These are phyloP conservation scores for Chrysodeixis includens DNA, from an alignment of 2,888 invertebrate genomes.

Conservation along the genomic window DNA sequence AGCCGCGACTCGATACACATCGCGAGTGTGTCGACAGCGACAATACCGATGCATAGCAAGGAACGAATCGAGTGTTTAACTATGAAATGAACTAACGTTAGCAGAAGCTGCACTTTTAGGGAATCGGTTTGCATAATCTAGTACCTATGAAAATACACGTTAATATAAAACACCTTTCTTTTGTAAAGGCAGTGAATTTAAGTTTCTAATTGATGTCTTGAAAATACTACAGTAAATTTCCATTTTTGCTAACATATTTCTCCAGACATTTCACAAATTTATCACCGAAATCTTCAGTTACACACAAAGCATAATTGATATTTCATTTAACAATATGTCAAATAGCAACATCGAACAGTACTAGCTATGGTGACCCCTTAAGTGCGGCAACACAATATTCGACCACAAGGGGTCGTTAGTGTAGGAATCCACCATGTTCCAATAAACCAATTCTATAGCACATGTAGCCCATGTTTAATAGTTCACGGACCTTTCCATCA, in stretches of 20 bases:
- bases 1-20: conserved; percentile 13
- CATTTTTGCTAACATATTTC: no score
- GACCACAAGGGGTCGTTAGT: conserved; percentile 32
- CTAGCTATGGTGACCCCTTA: background rate
- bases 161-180: no score
- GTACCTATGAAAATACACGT: no score
- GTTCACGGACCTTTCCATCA: conserved; percentile 48
- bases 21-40: conserved; percentile 5
- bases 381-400: conserved; percentile 16
- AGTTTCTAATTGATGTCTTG: no score
- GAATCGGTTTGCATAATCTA: background rate
- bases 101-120: conserved; percentile 1
- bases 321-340: background rate
- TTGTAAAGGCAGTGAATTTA: no score
- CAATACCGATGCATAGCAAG: conserved; percentile 1
- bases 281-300: background rate
- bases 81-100: conserved; percentile 25
- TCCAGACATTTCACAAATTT: background rate
- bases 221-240: no score
- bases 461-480: conserved; percentile 40
- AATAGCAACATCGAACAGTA: background rate
- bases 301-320: background rate
- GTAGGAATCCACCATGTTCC: conserved; percentile 47
- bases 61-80: conserved; percentile 8
- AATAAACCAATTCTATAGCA: conserved; percentile 46